Evolutionary conservation across 2,888 invertebrate species (phyloP), one percentile per base, ranked within the genome.

Genomic region (Acrocyrtus sp.): DNA sequence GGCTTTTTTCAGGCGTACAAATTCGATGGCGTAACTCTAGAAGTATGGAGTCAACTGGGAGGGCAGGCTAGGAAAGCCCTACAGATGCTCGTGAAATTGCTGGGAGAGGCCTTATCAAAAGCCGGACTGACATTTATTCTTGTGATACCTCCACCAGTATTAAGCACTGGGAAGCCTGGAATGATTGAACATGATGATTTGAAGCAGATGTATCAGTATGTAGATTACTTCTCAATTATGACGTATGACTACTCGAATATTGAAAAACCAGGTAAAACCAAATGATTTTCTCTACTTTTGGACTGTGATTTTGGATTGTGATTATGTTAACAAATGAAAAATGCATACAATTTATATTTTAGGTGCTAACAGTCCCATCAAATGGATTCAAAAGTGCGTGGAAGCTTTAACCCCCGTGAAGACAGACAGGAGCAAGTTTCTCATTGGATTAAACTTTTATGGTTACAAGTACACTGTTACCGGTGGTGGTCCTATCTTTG

Each of bases 171-270:
- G 15, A 80, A 80, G 45, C 67, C 82, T 5, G 90, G 91, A 82
- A 87, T 91, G 80, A 94, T 96, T 84, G 88, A 88, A 29, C 86
- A 89, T 65, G 87, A 90, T 78, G 91, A 95, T 79, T 94, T 95
- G 84, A 89, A 93, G 82, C 88, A 88, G 53, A 87, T 97, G 57
- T 90, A 91, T 75, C 89, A 91, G 4, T 87, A 90, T 83, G 89
- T 97, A 0, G 91, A 91, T 82, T 93, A 90, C 24, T 95, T 97
- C 83, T 96, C 96, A 34, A 87, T 98, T n/a, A 97, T 97, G 96
- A 96, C 96, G 0, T 98, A 98, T 83, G 97, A 98, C 84, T 97
- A 90, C 84, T 96, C 96, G 1, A 92, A 86, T 83, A 87, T 91
- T 12, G 91, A 92, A 83, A 88, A 91, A 81, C 94, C 94, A 81